Evolutionary conservation across 2,888 invertebrate species (phyloP), one percentile per base, ranked within the genome.

Genomic region (Acleris sparsana): DNA sequence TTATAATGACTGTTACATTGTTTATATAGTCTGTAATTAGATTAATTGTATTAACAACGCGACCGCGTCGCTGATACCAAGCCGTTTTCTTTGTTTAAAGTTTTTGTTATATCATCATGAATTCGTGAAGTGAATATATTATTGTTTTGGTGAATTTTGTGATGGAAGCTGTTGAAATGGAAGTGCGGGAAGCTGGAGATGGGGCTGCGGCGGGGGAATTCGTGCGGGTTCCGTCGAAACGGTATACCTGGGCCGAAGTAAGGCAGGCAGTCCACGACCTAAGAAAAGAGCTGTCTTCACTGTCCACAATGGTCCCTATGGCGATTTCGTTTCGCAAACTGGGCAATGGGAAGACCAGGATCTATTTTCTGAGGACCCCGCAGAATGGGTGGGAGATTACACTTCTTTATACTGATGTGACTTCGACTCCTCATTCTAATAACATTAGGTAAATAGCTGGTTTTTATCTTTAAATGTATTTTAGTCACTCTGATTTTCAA

Each of bases 381-480:
- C 96, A 96, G 59, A 97, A 97, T 78, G 96, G 97, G 17, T 97
- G 97, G 95, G 98, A 98, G 85, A 97, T 97, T 3, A 98, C 98
- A 0, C 88, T 98, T 13, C 89, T 98, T 1, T 98, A 96, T 79
- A 95, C 96, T 0, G 98, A 98, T 84, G 94, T 98, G n/a, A 94
- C 95, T 55, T 93, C 93, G 65, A 93, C 93, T n/a, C 88, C 90
- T 70, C 93, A 94, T 70, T 89, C 94, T 9, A 94, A 88, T 71
- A 93, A 89, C 69, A 80, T 88, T 44, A 89, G 93, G 91, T 89
- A 72, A 69, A 76, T 76, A 48, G 51, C 20, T 11, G 17, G 57
- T 20, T 52, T 13, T 61, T 11, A 39, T n/a, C 44, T 59, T 29
- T 53, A 20, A 20, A 39, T 13, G 13, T 39, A 39, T 39, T 39